A percentile compares a stretch with the other conserved stretches of the same genome.
Conservation (phyloP, 2,888 invertebrate species). For the Melieria crassipennis region DNA sequence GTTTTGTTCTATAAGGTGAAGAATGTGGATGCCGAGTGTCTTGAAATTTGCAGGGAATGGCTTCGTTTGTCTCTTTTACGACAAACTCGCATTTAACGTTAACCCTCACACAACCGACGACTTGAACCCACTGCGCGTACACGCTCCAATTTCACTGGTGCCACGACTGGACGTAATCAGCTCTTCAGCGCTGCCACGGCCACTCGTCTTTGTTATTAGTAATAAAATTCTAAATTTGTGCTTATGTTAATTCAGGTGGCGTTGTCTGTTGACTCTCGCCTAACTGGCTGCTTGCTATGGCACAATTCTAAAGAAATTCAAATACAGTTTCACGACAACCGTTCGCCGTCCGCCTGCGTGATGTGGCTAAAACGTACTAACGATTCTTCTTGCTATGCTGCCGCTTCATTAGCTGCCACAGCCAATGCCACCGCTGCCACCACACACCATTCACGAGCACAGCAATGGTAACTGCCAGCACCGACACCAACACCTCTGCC, state of each 20-base stretch:
- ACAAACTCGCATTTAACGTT: too few relatives aligned
- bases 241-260: constrained; percentile 15
- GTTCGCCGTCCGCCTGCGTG: constrained; percentile 17
- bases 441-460: not conserved
- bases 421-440: not conserved
- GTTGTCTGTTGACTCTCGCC: constrained; percentile 17
- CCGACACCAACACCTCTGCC: not conserved
- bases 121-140: too few relatives aligned
- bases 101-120: too few relatives aligned
- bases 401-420: not conserved
- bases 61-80: too few relatives aligned
- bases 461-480: not conserved
- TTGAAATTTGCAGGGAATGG: too few relatives aligned
- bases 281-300: constrained; percentile 10
- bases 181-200: too few relatives aligned
- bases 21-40: not conserved
- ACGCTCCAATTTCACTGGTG: too few relatives aligned
- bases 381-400: not conserved
- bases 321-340: constrained; percentile 25
- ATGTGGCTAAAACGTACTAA: constrained; percentile 33
- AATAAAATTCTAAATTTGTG: constrained; percentile 3
- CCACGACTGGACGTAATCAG: too few relatives aligned
- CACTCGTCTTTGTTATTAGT: too few relatives aligned
- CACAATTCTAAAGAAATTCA: constrained; percentile 28
- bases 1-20: not conserved